These are phyloP conservation scores for Sinosuthora webbiana DNA, from an alignment of 2,113 vertebrate species.

Conservation along the genomic window DNA sequence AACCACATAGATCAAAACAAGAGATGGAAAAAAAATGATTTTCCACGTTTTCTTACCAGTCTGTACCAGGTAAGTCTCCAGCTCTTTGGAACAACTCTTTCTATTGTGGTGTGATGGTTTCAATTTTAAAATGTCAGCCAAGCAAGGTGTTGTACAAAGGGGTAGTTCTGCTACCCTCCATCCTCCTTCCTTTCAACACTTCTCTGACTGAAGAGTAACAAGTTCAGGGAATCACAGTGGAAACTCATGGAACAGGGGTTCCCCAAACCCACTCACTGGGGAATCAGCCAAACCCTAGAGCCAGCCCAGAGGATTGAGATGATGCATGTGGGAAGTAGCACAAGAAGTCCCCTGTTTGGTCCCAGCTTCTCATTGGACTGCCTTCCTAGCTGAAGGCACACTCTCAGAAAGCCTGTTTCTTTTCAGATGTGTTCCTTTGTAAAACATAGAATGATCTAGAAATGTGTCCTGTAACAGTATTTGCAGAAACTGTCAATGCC, in stretches of 20 bases:
- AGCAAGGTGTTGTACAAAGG: background rate
- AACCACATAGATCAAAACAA: background rate
- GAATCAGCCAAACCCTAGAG: background rate
- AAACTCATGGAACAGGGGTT: background rate
- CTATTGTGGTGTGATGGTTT: background rate
- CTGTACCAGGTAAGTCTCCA: background rate
- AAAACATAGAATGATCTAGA: background rate
- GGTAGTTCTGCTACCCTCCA: background rate
- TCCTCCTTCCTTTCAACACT: background rate
- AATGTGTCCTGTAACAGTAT: background rate
- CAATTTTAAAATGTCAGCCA: background rate
- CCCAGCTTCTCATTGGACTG: background rate
- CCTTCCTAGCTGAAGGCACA: background rate
- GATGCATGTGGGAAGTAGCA: background rate
- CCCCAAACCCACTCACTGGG: background rate
- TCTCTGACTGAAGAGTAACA: background rate
- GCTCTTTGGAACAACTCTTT: background rate
- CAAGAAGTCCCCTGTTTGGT: accelerated
- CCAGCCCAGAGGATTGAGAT: background rate
- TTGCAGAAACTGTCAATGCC: background rate
- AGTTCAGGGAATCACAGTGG: background rate
- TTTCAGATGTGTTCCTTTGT: background rate
- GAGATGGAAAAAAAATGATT: background rate
- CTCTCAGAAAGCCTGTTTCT: background rate
- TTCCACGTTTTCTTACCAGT: background rate